Percentiles rank a stretch among this genome's conserved stretches.
Evolutionary conservation across 2,888 invertebrate genomes (phyloP).

Genomic region (Apomyelois bistriatella): DNA sequence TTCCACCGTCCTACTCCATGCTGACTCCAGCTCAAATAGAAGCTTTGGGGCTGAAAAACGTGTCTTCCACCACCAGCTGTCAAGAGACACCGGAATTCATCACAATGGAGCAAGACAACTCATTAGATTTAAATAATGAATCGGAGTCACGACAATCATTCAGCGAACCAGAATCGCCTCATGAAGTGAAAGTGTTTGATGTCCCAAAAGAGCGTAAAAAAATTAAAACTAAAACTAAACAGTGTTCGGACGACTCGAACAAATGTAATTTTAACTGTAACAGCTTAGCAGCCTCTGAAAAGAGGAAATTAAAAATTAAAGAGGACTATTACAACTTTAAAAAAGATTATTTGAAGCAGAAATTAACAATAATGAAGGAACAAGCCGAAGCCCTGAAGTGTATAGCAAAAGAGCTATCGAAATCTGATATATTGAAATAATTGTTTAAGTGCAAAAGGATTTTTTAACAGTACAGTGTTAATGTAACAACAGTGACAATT

Average conservation of each 20-base stretch:
- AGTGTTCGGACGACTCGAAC: slow-evolving; percentile 38
- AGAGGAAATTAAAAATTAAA: slow-evolving; percentile 58
- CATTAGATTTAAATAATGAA: slow-evolving; percentile 38
- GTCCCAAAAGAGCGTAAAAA: slow-evolving; percentile 29
- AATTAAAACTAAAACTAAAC: slow-evolving; percentile 31
- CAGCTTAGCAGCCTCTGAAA: slow-evolving; percentile 52
- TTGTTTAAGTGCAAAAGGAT: too few species aligned
- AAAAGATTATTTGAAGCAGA: slow-evolving; percentile 66
- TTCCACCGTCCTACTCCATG: slow-evolving; percentile 39
- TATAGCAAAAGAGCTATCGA: slow-evolving; percentile 60
- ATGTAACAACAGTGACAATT: too few species aligned
- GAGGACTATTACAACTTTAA: slow-evolving; percentile 67
- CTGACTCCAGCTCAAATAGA: slow-evolving; percentile 53
- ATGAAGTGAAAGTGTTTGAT: slow-evolving; percentile 50
- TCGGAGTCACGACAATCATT: slow-evolving; percentile 37
- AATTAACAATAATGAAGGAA: slow-evolving; percentile 57
- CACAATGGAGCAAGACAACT: slow-evolving; percentile 36
- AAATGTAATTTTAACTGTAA: slow-evolving; percentile 62
- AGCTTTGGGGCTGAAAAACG: slow-evolving; percentile 50
- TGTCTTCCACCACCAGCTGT: slow-evolving; percentile 37
- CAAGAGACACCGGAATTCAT: slow-evolving; percentile 50
- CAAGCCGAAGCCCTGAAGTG: slow-evolving; percentile 67
- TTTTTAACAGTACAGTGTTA: too few species aligned
- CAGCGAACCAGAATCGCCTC: slow-evolving; percentile 51
- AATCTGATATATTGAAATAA: slow-evolving; percentile 15